phyloP scores from a whole-genome alignment of 2,113 vertebrate species.

The Rattus rattus region DNA sequence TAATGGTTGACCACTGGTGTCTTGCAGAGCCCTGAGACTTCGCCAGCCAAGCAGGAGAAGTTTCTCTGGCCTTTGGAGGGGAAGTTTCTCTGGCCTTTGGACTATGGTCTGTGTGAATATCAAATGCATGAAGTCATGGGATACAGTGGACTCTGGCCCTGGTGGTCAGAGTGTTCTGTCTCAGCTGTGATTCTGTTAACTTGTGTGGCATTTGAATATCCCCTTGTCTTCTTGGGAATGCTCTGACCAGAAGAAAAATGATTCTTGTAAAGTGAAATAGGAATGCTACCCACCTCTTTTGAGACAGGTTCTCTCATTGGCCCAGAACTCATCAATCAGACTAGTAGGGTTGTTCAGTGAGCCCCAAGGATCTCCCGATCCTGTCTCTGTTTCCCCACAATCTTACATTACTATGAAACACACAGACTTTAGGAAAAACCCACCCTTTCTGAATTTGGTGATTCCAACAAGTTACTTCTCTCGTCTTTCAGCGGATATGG shows the following conservation, averaged over 20 bases:
- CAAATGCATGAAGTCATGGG: neutral
- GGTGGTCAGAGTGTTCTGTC: neutral
- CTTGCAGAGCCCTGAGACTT: constrained; percentile 48
- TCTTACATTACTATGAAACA: neutral
- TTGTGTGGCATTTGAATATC: neutral
- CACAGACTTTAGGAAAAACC: neutral
- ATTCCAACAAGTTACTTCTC: neutral
- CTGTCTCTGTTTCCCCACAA: neutral
- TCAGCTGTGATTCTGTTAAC: neutral
- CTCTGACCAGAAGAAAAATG: neutral
- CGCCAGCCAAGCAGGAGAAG: neutral
- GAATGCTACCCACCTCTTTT: neutral
- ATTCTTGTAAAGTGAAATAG: neutral
- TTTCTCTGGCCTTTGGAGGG: neutral
- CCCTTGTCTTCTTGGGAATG: neutral
- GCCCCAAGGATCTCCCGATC: no score
- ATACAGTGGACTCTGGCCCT: neutral
- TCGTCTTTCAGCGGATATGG: neutral
- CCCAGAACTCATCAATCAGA: neutral
- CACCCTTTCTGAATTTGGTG: neutral
- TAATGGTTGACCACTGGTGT: constrained; percentile 52
- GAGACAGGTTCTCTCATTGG: neutral
- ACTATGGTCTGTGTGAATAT: neutral
- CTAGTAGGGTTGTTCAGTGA: no score
- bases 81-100: constrained; percentile 7